These are phyloP conservation scores for Spilarctia lutea DNA, from an alignment of 2,888 invertebrate species.

Conservation along the genomic window DNA sequence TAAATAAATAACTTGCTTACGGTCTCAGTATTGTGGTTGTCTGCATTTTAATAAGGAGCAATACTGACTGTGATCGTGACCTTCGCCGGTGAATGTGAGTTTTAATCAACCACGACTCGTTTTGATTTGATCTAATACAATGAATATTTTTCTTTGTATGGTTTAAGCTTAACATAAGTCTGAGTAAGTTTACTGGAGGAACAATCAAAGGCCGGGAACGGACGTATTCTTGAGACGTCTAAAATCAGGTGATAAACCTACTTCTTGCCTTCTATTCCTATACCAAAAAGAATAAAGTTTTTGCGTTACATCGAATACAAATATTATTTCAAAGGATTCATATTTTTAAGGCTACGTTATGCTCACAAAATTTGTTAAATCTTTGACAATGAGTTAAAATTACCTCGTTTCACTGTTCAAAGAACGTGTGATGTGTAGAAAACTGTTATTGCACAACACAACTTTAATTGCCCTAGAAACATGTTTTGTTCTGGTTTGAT, in stretches of 20 bases:
- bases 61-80: slow-evolving; percentile 69
- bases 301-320: background rate
- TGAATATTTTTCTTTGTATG: slow-evolving; percentile 39
- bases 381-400: slow-evolving; percentile 46
- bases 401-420: slow-evolving; percentile 59
- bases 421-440: slow-evolving; percentile 59
- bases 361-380: slow-evolving; percentile 24
- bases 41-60: slow-evolving; percentile 61
- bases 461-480: slow-evolving; percentile 63
- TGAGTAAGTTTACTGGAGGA: background rate
- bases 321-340: background rate
- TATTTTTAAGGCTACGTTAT: slow-evolving; percentile 6
- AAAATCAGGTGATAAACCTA: too few species aligned
- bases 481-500: slow-evolving; percentile 54
- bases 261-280: too few species aligned
- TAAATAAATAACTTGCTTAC: slow-evolving; percentile 20
- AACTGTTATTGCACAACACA: slow-evolving; percentile 73
- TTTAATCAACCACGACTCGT: slow-evolving; percentile 49
- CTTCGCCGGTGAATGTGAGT: slow-evolving; percentile 59
- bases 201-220: background rate
- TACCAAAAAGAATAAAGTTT: background rate
- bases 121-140: slow-evolving; percentile 31
- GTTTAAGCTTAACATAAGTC: background rate
- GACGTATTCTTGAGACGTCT: background rate
- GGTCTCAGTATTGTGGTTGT: slow-evolving; percentile 36